These are phyloP conservation scores for Parazoanthus atlanticus DNA, from an alignment of 92 coral and sea anemone genomes.

Conservation along the genomic window DNA sequence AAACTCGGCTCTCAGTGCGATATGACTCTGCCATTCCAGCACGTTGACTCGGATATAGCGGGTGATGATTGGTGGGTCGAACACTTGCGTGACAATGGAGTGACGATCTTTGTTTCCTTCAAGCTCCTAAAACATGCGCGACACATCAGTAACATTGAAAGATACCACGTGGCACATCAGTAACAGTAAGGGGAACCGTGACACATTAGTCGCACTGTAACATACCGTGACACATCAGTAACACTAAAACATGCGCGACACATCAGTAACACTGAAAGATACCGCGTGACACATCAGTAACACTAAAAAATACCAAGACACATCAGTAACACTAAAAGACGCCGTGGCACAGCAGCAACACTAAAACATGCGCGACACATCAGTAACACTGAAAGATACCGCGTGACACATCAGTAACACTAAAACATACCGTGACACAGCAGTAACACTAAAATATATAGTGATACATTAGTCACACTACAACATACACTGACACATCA, in stretches of 20 bases:
- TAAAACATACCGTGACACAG: too few species aligned
- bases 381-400: background rate
- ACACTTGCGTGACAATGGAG: slow-evolving; percentile 28
- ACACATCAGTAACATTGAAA: background rate
- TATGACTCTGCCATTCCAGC: slow-evolving; percentile 9
- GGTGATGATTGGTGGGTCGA: slow-evolving; percentile 25
- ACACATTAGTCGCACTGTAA: background rate
- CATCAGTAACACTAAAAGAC: too few species aligned
- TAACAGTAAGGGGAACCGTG: too few species aligned
- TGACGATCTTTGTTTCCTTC: slow-evolving; percentile 26
- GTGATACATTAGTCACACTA: too few species aligned
- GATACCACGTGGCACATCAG: too few species aligned
- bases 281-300: background rate
- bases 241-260: background rate
- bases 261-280: too few species aligned
- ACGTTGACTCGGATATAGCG: slow-evolving; percentile 14
- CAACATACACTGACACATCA: background rate
- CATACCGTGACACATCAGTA: background rate
- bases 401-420: too few species aligned
- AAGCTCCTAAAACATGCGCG: background rate
- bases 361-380: background rate
- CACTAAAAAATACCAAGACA: background rate
- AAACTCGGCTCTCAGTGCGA: slow-evolving; percentile 32
- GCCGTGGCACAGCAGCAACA: too few species aligned
- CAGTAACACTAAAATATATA: too few species aligned